Evolutionary conservation across 2,888 invertebrate species (phyloP).

Genomic region (Julus scanicus): DNA sequence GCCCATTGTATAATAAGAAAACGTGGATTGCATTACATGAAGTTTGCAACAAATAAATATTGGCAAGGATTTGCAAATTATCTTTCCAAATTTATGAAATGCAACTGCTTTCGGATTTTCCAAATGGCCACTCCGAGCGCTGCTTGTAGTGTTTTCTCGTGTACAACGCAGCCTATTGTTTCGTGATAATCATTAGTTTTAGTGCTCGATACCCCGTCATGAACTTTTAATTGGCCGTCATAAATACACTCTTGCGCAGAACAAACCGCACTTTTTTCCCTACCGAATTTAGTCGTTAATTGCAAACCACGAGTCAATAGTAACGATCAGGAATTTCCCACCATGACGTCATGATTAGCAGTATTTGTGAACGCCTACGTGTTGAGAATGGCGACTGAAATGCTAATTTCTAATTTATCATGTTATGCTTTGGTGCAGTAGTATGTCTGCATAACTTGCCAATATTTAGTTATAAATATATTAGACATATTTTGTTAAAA

Average conservation of each 20-base stretch:
- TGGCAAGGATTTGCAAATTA: not conserved
- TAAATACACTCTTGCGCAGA: not conserved
- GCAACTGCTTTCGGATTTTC: not conserved
- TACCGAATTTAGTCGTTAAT: not conserved
- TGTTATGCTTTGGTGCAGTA: too few relatives aligned
- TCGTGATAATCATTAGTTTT: constrained; percentile 33
- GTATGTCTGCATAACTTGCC: too few relatives aligned
- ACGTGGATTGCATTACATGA: not conserved
- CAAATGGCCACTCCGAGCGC: not conserved
- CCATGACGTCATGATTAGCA: too few relatives aligned
- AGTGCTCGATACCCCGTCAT: not conserved
- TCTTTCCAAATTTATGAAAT: too few relatives aligned
- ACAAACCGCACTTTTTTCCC: not conserved
- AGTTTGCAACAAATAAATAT: not conserved
- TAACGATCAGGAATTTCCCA: not conserved
- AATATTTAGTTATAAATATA: too few relatives aligned
- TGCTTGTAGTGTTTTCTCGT: not conserved
- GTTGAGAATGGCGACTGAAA: too few relatives aligned
- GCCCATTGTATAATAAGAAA: too few relatives aligned
- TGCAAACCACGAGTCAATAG: constrained; percentile 24
- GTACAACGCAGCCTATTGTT: constrained; percentile 19
- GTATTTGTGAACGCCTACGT: too few relatives aligned
- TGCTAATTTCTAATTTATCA: too few relatives aligned
- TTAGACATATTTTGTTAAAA: too few relatives aligned
- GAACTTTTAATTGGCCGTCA: constrained; percentile 27